phyloP scores from a whole-genome alignment of 2,888 invertebrate species.

The Camptogramma bilineatum region DNA sequence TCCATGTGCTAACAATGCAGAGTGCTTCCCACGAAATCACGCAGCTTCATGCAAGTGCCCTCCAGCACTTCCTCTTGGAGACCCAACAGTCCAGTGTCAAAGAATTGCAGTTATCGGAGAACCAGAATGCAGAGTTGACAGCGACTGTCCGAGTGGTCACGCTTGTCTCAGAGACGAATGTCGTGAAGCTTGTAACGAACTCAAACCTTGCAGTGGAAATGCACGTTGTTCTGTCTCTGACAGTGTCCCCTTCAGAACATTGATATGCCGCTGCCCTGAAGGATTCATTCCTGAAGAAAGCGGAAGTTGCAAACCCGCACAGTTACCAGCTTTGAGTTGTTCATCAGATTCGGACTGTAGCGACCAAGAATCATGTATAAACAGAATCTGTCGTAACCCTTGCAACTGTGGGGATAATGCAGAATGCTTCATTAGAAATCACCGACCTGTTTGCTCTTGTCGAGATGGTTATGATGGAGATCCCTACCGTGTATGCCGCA shows the following conservation, averaged over 20 bases:
- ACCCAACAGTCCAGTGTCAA: constrained; percentile 92
- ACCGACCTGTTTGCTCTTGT: constrained; percentile 95
- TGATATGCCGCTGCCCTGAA: constrained; percentile 95
- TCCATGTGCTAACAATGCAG: constrained; percentile 93
- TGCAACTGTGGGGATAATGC: constrained; percentile 95
- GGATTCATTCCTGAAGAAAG: constrained; percentile 92
- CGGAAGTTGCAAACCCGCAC: constrained; percentile 91
- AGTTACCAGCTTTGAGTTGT: constrained; percentile 90
- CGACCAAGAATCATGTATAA: constrained; percentile 92
- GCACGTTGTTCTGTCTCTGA: constrained; percentile 93
- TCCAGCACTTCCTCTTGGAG: constrained; percentile 90
- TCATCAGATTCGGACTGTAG: constrained; percentile 92
- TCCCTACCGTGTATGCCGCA: constrained; percentile 92
- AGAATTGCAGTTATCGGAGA: constrained; percentile 76
- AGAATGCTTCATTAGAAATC: constrained; percentile 92
- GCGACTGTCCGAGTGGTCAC: constrained; percentile 91
- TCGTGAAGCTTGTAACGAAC: constrained; percentile 90
- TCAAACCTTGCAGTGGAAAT: constrained; percentile 90
- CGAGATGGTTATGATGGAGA: constrained; percentile 94
- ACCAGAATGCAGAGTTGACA: constrained; percentile 91
- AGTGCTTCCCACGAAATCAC: constrained; percentile 93
- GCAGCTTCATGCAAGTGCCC: constrained; percentile 94
- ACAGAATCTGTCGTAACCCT: constrained; percentile 93
- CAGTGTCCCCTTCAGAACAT: constrained; percentile 93
- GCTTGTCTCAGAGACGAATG: constrained; percentile 93